Percentiles rank a stretch among this genome's conserved stretches.
phyloP scores from a whole-genome alignment of 1,140 invertebrate species.

The Augochlora pura region DNA sequence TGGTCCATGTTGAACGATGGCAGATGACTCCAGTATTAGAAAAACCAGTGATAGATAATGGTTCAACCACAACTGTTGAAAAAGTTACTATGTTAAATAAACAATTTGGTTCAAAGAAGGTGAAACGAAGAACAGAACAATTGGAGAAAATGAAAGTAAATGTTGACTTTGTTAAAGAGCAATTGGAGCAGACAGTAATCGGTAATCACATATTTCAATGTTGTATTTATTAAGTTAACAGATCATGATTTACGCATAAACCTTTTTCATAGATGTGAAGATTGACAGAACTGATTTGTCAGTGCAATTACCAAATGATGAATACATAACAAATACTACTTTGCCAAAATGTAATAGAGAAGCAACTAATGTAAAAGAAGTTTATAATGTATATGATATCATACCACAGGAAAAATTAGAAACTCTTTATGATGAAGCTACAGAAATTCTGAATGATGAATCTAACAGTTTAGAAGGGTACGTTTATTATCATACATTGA shows the following conservation, averaged over 20 bases:
- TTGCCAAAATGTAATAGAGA: constrained; percentile 79
- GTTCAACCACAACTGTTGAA: constrained; percentile 39
- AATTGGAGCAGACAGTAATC: constrained; percentile 77
- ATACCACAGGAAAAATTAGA: constrained; percentile 75
- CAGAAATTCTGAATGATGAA: constrained; percentile 62
- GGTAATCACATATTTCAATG: constrained; percentile 67
- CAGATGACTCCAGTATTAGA: constrained; percentile 72
- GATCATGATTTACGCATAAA: background rate
- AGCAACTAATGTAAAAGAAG: constrained; percentile 71
- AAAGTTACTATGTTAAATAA: constrained; percentile 74
- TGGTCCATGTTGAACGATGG: constrained; percentile 73
- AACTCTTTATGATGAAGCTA: constrained; percentile 66
- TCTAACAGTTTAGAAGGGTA: constrained; percentile 54
- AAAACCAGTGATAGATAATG: constrained; percentile 43
- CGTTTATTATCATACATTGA: constrained; percentile 4
- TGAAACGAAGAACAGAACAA: constrained; percentile 78
- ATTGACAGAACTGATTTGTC: constrained; percentile 66
- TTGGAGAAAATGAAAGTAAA: constrained; percentile 78
- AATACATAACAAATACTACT: constrained; percentile 47
- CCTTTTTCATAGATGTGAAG: constrained; percentile 62
- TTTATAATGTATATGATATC: constrained; percentile 79
- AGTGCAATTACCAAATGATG: constrained; percentile 42
- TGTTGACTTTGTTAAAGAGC: constrained; percentile 76
- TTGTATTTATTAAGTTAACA: background rate
- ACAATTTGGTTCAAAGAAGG: constrained; percentile 81